phyloP scores from a whole-genome alignment of 1,140 invertebrate genomes.

The Zaprionus kolodkinae region DNA sequence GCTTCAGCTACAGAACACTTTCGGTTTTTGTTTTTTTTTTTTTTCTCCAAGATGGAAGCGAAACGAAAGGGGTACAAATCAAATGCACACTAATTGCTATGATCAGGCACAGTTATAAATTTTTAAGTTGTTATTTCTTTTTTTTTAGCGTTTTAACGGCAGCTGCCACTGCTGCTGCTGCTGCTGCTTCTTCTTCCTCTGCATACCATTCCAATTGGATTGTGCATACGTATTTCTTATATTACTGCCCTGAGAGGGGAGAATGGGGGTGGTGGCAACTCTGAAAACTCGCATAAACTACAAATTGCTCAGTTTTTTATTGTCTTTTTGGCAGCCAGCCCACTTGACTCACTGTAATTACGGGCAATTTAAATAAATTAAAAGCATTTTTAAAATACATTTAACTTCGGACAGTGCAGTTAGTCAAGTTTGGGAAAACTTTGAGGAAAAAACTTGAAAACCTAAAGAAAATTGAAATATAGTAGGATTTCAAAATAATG shows the following conservation, averaged over 20 bases:
- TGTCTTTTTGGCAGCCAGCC: slow-evolving; percentile 57
- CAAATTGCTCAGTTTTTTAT: slow-evolving; percentile 35
- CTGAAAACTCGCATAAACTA: slow-evolving; percentile 23
- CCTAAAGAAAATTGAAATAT: too few species aligned
- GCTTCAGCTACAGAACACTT: slow-evolving; percentile 66
- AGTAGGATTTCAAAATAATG: too few species aligned
- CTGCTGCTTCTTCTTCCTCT: slow-evolving; percentile 19
- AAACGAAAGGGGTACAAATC: slow-evolving; percentile 62
- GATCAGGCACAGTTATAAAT: slow-evolving; percentile 83
- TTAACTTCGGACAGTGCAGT: neutral
- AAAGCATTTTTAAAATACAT: slow-evolving; percentile 31
- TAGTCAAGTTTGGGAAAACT: neutral
- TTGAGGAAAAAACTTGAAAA: neutral
- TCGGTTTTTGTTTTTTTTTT: slow-evolving; percentile 34
- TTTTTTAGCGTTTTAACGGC: slow-evolving; percentile 41
- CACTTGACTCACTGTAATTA: slow-evolving; percentile 64
- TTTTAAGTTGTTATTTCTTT: slow-evolving; percentile 62
- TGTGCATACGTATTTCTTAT: slow-evolving; percentile 34
- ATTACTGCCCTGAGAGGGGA: neutral
- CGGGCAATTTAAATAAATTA: slow-evolving; percentile 73
- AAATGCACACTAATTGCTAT: slow-evolving; percentile 84
- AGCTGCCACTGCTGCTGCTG: slow-evolving; percentile 8
- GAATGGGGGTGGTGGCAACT: neutral
- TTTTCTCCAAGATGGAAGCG: slow-evolving; percentile 14
- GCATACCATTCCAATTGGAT: slow-evolving; percentile 40